Base-by-base conservation (phyloP, 2,888 invertebrate species). In the Drosophila colorata region DNA sequence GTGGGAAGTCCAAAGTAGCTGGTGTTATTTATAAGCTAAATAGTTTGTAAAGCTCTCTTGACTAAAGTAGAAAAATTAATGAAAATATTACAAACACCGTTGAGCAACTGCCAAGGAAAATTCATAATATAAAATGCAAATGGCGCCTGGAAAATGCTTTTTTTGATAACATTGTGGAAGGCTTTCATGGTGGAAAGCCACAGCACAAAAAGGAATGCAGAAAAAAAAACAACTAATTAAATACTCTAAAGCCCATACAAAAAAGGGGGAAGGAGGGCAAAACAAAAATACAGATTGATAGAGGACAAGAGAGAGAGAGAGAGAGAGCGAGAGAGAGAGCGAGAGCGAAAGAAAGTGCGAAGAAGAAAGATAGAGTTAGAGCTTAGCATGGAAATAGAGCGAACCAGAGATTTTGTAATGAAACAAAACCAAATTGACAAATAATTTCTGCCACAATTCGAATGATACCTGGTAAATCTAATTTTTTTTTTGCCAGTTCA, bases 141-240 rank as follows among this genome's bases (percentile, higher is more conserved):
- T 61, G n/a, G 28, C 20, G 47, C 13, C 28, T 25, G n/a, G 23
- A 65, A 53, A 44, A 48, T 63, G 25, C 43, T 56, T 31, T 40
- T 47, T 63, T 69, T 70, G 47, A 70, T 70, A 70, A 55, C 61
- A 70, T 28, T 61, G 40, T 28, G 35, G 69, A 53, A 44, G 44
- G 53, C 18, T 58, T 49, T 41, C 20, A 11, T n/a, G 13, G 23
- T 43, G 33, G 31, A 33, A 33, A 43, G 8, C 43, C 53, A 33
- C 43, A 53, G 18, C 43, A 53, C 43, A 53, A 43, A 53, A 9
- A 35, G 43, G 53, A 43, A 23, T 33, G 43, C 53, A 23, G n/a
- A n/a, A 43, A 23, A 23, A 23, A 43, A 52, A 43, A 53, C 11
- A 43, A 43, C 53, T 53, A 43, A 53, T 53, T 53, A 43, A 53